Conservation (phyloP, 53 echinoderm and acorn worm genomes). For the Glandiceps talaboti region DNA sequence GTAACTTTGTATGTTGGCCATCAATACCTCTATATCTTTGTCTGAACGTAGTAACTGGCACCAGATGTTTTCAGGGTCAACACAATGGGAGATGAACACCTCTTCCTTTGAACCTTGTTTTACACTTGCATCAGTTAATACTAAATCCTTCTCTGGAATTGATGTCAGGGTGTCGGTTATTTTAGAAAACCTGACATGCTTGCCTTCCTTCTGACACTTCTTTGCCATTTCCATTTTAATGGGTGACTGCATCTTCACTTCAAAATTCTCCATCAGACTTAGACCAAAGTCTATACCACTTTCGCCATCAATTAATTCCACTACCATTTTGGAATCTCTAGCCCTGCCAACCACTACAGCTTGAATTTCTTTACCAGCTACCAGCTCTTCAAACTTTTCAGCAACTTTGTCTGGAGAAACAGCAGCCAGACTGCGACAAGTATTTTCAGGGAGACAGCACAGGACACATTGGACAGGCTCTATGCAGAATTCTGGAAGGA, state of each 20-base stretch:
- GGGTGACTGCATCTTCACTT: background rate
- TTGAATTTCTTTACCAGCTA: conserved; percentile 54
- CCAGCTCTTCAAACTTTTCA: conserved; percentile 61
- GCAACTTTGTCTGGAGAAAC: conserved; percentile 17
- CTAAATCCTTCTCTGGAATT: background rate
- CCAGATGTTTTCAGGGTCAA: background rate
- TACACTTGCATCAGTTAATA: background rate
- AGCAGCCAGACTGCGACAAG: background rate
- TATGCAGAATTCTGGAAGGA: conserved; percentile 42
- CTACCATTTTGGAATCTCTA: conserved; percentile 10
- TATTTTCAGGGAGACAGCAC: conserved; percentile 23
- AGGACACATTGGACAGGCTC: conserved; percentile 26
- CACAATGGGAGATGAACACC: background rate
- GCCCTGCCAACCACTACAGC: conserved; percentile 48
- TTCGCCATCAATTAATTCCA: background rate
- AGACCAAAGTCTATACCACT: background rate
- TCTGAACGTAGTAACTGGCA: background rate
- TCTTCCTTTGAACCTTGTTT: background rate
- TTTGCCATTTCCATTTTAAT: background rate
- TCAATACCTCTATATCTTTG: conserved; percentile 53
- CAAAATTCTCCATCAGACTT: background rate
- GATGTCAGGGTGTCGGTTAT: background rate
- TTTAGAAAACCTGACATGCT: background rate
- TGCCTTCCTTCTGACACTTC: background rate
- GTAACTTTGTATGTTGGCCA: conserved; percentile 59